Evolutionary conservation across 2,888 invertebrate species (phyloP), one percentile per base, ranked within the genome.

Genomic region (Phorcus lineatus): DNA sequence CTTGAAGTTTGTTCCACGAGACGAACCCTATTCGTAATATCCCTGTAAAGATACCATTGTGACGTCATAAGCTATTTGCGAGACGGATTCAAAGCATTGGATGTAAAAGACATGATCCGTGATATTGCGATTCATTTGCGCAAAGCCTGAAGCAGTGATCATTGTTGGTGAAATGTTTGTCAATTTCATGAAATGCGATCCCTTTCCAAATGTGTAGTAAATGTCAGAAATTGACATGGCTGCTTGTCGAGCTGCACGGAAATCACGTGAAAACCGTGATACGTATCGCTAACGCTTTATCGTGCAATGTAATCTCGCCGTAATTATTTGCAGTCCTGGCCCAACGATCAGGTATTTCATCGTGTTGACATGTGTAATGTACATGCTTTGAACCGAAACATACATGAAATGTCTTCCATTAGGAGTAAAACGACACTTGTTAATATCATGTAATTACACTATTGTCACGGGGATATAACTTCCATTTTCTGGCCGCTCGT

Each of bases 331-430:
- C 70, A 19, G 70, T 31, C 17, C 70, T 70, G 36, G 31, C 28
- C 36, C 40, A 19, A 2, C 40, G 70, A 70, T 70, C 70, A 70
- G 19, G 70, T 70, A 31, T 70, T 36, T 36, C 36, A 36, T 70
- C 19, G 19, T 70, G 70, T 70, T 70, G 70, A 70, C 70, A 70
- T 19, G 70, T 40, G 70, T 31, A 70, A 70, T 70, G 70, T 70
- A 70, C 70, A 70, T 70, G 70, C 70, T 40, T 36, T 70, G 70
- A 70, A 70, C 70, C 70, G 70, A 70, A 36, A 70, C 70, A 70
- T 17, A 70, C 70, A 36, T 40, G 70, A 70, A 70, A 31, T 70
- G 36, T 36, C 70, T 36, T 70, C 70, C 70, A 70, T 70, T 70
- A 70, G 31, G 28, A 17, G 70, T 70, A 70, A 70, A 19, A 40